These are phyloP conservation scores for Pangasius mekongensis DNA, from an alignment of 2,797 vertebrate species.

Conservation along the genomic window DNA sequence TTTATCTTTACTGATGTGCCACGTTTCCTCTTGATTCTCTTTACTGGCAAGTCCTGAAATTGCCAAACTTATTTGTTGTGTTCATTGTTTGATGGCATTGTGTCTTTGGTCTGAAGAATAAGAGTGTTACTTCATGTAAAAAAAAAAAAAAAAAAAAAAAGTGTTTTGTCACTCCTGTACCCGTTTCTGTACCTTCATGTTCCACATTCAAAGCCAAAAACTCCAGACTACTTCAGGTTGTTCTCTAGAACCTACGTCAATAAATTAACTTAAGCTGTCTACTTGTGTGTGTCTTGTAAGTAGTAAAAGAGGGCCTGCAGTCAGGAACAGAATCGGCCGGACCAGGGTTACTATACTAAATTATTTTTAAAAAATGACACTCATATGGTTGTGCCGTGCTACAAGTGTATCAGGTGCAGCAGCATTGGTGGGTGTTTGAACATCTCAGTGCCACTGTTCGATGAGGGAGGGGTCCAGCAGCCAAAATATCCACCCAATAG, in stretches of 20 bases:
- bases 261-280: conserved; percentile 70
- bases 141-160: conserved; percentile 6
- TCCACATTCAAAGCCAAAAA: conserved; percentile 60
- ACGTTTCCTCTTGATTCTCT: conserved; percentile 32
- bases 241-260: conserved; percentile 72
- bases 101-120: conserved; percentile 70
- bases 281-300: conserved; percentile 11
- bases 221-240: conserved; percentile 66
- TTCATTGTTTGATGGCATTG: conserved; percentile 35
- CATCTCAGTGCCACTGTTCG: background rate
- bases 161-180: conserved; percentile 68
- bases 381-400: background rate
- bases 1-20: conserved; percentile 37
- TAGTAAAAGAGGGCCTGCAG: background rate
- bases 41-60: conserved; percentile 6
- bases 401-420: background rate
- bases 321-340: background rate
- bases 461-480: background rate
- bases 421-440: background rate
- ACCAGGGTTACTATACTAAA: background rate
- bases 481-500: background rate
- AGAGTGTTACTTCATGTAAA: conserved; percentile 64
- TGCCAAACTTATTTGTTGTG: conserved; percentile 36
- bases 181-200: conserved; percentile 66
- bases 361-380: background rate